phyloP scores from a whole-genome alignment of 2,888 invertebrate species.

The Tipula unca region DNA sequence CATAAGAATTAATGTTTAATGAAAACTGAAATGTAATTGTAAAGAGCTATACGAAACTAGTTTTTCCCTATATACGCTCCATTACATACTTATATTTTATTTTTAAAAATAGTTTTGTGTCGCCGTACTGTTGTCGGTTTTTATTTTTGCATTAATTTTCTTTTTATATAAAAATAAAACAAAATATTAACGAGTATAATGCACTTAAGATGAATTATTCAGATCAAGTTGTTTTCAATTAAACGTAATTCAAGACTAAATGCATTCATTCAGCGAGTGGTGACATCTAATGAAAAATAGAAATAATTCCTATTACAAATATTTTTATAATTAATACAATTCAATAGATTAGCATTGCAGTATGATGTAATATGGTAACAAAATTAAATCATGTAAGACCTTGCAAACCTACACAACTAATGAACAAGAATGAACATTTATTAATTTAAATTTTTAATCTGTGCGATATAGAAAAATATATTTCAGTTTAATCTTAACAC shows the following conservation, averaged over 20 bases:
- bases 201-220: not conserved
- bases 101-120: not conserved
- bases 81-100: not conserved
- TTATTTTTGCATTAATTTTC: not conserved
- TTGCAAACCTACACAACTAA: too few species aligned
- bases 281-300: not conserved
- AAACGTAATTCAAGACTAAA: not conserved
- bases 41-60: not conserved
- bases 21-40: not conserved
- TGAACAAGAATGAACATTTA: too few species aligned
- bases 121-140: not conserved
- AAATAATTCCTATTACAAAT: not conserved
- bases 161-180: not conserved
- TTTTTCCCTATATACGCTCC: not conserved
- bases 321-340: too few species aligned
- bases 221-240: not conserved
- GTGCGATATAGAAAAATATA: too few species aligned
- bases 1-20: not conserved
- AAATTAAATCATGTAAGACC: too few species aligned
- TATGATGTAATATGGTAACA: too few species aligned
- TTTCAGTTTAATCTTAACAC: too few species aligned
- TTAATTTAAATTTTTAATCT: too few species aligned
- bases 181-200: not conserved
- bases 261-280: not conserved
- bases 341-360: too few species aligned